Percentiles rank a stretch among this genome's conserved stretches.
Evolutionary conservation across 1,140 invertebrate genomes (phyloP).

Genomic region (Bombus picipes): DNA sequence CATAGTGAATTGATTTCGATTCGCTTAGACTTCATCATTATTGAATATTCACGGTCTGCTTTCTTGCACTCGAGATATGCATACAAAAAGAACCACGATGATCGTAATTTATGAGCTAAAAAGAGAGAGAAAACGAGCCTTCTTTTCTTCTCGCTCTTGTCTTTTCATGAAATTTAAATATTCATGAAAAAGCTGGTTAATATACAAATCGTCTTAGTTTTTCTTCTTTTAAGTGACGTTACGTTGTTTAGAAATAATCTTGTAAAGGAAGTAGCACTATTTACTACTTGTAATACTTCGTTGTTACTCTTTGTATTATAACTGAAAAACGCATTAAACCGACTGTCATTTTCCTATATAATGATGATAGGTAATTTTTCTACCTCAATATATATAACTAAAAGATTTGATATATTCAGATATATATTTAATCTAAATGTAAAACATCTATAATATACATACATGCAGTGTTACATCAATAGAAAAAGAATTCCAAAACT

Average conservation of each 20-base stretch:
- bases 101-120: background rate
- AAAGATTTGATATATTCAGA: too few relatives aligned
- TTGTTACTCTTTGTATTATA: background rate
- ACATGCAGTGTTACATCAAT: too few relatives aligned
- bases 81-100: background rate
- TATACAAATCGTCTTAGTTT: too few relatives aligned
- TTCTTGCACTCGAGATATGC: background rate
- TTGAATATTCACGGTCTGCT: slow-evolving; percentile 53
- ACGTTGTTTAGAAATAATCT: background rate
- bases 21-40: slow-evolving; percentile 45
- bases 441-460: too few relatives aligned
- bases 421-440: too few relatives aligned
- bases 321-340: background rate
- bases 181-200: background rate
- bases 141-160: background rate
- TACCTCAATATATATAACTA: too few relatives aligned
- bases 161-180: background rate
- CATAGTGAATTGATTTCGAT: slow-evolving; percentile 43
- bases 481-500: too few relatives aligned
- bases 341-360: too few relatives aligned
- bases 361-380: too few relatives aligned
- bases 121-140: background rate
- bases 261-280: background rate
- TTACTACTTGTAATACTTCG: background rate
- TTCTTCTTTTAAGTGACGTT: background rate